Evolutionary conservation across 2,797 vertebrate genomes (phyloP), one percentile per base, ranked within the genome.

Genomic region (Benthosema pterotum): DNA sequence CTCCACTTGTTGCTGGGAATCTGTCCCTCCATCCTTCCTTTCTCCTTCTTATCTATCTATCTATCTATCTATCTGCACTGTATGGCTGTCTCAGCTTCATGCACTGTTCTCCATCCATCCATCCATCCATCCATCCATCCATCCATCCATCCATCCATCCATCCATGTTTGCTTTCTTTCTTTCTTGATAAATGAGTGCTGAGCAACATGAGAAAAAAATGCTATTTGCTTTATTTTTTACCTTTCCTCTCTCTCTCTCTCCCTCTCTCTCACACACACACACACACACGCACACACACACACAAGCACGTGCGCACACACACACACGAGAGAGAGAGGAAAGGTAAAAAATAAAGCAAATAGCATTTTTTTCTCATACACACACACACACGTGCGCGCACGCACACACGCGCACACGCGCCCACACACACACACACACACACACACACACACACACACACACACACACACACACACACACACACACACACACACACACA

Each of bases 1-100:
- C 13, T 62, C 81, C 84, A 80, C 9, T 12, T 57, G 58, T 58
- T 57, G 74, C 74, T 83, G 71, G 76, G 74, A 83, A 82, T 77
- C 67, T 69, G 60, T 52, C 56, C 32, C 60, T 63, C 61, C 43
- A 13, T 54, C 17, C 15, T 28, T 19, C 42, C 53, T 63, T 52
- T 45, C 54, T 50, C 19, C 6, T 8, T 54, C 32, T 18, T 61
- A 13, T 19, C 22, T 4, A 22, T 22, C 22, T 25, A 2, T 2
- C 22, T 25, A 5, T 2, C 22, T 25, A 5, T 2, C 22, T 25
- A 5, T 1, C 22, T 25, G 22, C 3, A n/a, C 22, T 32, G 28
- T 7, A 5, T 32, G 28, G 1, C 28, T 32, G 28, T 28, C 28
- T 28, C 46, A n/a, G n/a, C 46, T 16, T 16, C 14, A 16, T n/a